A percentile compares a stretch with the other conserved stretches of the same genome.
phyloP scores from a whole-genome alignment of 2,113 vertebrate species.

The Glaucidium brasilianum region DNA sequence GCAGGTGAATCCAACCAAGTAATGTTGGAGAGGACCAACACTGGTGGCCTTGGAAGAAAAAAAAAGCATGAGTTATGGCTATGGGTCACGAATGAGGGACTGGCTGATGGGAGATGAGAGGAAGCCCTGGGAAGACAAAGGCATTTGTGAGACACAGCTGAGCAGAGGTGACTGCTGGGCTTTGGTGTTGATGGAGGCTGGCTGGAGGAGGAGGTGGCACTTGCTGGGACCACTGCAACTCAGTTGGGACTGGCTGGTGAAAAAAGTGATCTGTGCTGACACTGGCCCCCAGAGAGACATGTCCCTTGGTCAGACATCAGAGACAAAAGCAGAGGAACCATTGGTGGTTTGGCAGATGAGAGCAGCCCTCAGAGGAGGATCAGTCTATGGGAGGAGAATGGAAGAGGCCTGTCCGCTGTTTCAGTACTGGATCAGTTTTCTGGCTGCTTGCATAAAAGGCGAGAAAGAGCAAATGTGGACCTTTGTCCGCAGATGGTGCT shows the following conservation, averaged over 20 bases:
- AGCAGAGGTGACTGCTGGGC: neutral
- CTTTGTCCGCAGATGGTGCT: conserved; percentile 68
- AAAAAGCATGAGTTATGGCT: neutral
- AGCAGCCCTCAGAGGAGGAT: neutral
- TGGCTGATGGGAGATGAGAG: neutral
- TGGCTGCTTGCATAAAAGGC: neutral
- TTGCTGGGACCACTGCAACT: neutral
- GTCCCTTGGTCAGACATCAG: neutral
- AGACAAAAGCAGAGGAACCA: neutral
- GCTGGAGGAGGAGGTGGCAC: neutral
- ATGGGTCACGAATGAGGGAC: neutral
- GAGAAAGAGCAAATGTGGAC: conserved; percentile 59
- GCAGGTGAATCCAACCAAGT: neutral
- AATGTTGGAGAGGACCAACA: neutral
- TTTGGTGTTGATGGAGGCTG: neutral
- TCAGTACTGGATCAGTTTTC: neutral
- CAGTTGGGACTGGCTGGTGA: neutral
- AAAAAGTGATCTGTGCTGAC: neutral
- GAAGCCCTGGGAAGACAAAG: neutral
- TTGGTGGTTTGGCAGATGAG: neutral
- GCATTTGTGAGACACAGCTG: neutral
- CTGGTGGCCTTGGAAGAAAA: neutral
- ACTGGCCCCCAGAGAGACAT: neutral
- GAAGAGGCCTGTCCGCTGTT: neutral
- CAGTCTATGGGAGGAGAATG: neutral